Base-by-base conservation (phyloP, 23 tunicate genomes). In the Ascidia mentula region DNA sequence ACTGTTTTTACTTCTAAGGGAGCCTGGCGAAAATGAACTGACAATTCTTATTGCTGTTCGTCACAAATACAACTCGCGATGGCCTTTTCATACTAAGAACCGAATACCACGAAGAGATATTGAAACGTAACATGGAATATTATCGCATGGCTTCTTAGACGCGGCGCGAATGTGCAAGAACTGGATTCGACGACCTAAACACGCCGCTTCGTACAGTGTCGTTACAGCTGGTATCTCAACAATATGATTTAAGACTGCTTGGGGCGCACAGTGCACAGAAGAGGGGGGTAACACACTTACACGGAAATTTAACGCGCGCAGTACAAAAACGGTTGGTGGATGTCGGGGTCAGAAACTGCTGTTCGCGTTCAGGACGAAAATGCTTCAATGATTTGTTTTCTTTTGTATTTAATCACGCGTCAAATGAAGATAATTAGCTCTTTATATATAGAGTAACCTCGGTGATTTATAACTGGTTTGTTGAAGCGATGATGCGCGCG, bases 221-320 rank as follows among this genome's bases (percentile, higher is more conserved):
- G 65, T 53, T 53, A 53, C 65, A 53, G 65, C 65, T 53, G 65
- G 24, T 53, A 53, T 53, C 65, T 53, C 65, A 53, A 53, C 65
- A 53, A 53, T 53, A 53, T 53, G 65, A 53, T 53, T 53, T 9
- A 9, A 6, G 65, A 53, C 65, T 53, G 65, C 65, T 53, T 5
- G 65, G 65, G 65, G 65, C 65, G 65, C 65, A 53, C 65, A 53
- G 65, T 53, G 65, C 65, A 53, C 65, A 53, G 24, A 53, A 26
- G 28, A 20, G 13, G 22, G 13, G 7, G 65, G 24, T 26, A 20
- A 53, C 22, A 53, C 65, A 28, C 24, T 42, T 20, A 53, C 28
- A 53, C 24, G 65, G 65, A n/a, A n/a, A n/a, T n/a, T n/a, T n/a
- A n/a, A n/a, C n/a, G 53, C 28, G 12, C 13, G 13, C 65, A 28